These are phyloP conservation scores for Serinus canaria DNA, from an alignment of 2,113 vertebrate species.

Conservation along the genomic window DNA sequence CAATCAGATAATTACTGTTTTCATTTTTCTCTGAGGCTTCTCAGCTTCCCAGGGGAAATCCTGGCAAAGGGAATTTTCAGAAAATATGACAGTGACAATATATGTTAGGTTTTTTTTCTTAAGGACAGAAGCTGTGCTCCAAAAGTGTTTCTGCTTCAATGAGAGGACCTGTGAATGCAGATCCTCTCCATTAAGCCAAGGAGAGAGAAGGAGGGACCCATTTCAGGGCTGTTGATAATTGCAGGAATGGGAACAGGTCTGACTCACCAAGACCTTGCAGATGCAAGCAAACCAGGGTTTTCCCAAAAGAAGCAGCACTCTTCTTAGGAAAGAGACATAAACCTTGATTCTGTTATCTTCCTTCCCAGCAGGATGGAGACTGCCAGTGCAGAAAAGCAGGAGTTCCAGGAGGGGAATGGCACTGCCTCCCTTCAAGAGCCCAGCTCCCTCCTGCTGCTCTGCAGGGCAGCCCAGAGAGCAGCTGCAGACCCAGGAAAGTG, in stretches of 20 bases:
- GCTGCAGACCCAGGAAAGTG: not conserved
- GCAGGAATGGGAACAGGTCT: not conserved
- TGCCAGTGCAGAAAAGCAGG: fast-evolving
- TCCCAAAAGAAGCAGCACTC: not conserved
- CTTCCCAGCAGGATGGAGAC: not conserved
- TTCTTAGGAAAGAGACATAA: not conserved
- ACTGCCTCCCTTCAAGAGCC: not conserved
- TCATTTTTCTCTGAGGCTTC: no score
- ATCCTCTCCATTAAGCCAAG: not conserved
- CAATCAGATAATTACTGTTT: no score
- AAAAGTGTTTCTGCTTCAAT: not conserved
- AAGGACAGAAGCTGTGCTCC: not conserved
- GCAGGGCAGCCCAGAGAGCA: not conserved
- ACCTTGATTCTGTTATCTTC: not conserved
- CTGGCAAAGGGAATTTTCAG: no score
- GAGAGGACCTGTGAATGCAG: not conserved
- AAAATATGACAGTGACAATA: no score
- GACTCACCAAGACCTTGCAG: not conserved
- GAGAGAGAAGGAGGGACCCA: not conserved
- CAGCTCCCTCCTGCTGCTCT: not conserved
- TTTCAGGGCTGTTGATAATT: fast-evolving
- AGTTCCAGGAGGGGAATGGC: not conserved
- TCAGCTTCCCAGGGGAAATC: no score
- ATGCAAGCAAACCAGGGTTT: not conserved
- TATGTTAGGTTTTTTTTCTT: not conserved